Percentiles rank a stretch among this genome's conserved stretches.
Evolutionary conservation across 2,113 vertebrate species (phyloP).

Genomic region (Motacilla tschutschensis): DNA sequence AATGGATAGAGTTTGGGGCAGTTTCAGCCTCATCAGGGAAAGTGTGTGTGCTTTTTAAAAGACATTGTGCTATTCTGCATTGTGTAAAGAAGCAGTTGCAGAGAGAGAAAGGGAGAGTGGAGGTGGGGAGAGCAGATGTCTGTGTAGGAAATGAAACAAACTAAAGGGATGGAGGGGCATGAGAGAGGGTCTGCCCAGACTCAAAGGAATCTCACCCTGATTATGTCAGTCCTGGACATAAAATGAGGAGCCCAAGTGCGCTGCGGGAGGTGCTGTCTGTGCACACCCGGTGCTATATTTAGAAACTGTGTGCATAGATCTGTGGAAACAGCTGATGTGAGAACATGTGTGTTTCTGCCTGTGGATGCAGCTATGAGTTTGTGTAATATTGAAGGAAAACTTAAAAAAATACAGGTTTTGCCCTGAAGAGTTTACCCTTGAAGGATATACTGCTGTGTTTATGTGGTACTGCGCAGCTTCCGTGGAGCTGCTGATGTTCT

Average conservation of each 20-base stretch:
- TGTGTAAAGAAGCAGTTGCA: not conserved
- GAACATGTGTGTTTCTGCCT: not conserved
- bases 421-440: not conserved
- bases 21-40: not conserved
- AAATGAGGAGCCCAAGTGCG: not conserved
- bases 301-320: not conserved
- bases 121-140: not conserved
- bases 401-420: not conserved
- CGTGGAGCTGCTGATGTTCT: not conserved
- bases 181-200: conserved; percentile 1
- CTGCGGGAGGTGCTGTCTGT: conserved; percentile 10
- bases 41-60: conserved; percentile 10
- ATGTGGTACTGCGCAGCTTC: not conserved
- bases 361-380: not conserved
- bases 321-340: not conserved
- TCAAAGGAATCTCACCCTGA: not conserved
- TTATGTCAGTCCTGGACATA: not conserved
- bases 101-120: not conserved
- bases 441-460: not conserved
- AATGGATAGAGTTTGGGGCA: conserved; percentile 15
- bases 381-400: not conserved
- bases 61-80: not conserved
- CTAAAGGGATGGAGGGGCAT: not conserved
- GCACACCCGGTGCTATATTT: not conserved
- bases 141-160: not conserved